phyloP scores from a whole-genome alignment of 64 coral and sea anemone species.

The Dendronephthya gigantea region DNA sequence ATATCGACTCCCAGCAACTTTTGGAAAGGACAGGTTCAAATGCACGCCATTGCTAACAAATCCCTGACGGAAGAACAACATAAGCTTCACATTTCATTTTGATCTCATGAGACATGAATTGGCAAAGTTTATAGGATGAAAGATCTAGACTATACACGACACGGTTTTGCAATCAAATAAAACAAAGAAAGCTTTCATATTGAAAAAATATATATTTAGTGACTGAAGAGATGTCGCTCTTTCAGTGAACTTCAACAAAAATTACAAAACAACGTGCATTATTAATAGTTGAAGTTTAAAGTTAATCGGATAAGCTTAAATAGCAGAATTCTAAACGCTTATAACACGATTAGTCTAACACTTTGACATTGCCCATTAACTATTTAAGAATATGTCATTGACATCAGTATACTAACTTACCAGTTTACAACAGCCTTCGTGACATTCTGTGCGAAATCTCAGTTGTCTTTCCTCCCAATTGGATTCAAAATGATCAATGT shows the following conservation, averaged over 20 bases:
- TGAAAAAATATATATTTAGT: too few relatives aligned
- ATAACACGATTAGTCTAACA: too few relatives aligned
- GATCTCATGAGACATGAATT: neutral
- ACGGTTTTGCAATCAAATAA: neutral
- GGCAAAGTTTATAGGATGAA: neutral
- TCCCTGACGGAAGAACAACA: neutral
- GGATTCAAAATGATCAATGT: neutral
- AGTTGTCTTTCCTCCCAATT: neutral
- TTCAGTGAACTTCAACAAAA: too few relatives aligned
- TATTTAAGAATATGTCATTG: too few relatives aligned
- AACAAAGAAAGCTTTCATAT: neutral
- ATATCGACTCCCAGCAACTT: neutral
- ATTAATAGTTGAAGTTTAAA: too few relatives aligned
- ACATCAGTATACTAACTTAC: neutral
- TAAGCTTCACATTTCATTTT: neutral
- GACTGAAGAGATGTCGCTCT: too few relatives aligned
- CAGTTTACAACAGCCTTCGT: slow-evolving; percentile 9
- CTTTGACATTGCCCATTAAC: too few relatives aligned
- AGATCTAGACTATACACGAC: neutral
- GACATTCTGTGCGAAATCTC: neutral
- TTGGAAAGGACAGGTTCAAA: neutral
- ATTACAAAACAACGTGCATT: too few relatives aligned
- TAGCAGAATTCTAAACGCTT: too few relatives aligned
- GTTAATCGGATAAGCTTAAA: too few relatives aligned
- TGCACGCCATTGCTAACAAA: neutral